Evolutionary conservation across 1,140 invertebrate genomes (phyloP).

Genomic region (Drosophila insularis): DNA sequence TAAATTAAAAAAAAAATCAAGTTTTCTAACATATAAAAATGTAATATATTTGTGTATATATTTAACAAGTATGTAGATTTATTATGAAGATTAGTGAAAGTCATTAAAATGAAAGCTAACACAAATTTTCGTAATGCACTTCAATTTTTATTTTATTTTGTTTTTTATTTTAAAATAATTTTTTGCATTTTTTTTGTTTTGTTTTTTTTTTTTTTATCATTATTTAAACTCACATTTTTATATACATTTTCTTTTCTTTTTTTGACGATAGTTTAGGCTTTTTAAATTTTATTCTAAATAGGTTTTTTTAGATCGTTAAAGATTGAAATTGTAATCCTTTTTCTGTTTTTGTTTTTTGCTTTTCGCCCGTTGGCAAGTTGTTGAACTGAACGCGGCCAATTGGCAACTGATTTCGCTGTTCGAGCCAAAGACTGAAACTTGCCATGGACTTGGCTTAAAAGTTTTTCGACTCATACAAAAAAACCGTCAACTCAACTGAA

Average conservation of each 20-base stretch:
- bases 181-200: background rate
- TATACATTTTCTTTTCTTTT: background rate
- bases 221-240: slow-evolving; percentile 48
- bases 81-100: too few relatives aligned
- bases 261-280: too few relatives aligned
- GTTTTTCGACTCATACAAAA: slow-evolving; percentile 42
- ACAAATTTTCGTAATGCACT: too few relatives aligned
- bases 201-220: background rate
- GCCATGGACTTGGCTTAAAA: slow-evolving; percentile 57
- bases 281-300: background rate
- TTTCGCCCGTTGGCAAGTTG: slow-evolving; percentile 45
- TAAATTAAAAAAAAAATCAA: too few relatives aligned
- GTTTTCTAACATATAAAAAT: too few relatives aligned
- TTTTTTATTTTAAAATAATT: slow-evolving; percentile 11
- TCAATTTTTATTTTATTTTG: too few relatives aligned
- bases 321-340: slow-evolving; percentile 23
- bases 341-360: background rate
- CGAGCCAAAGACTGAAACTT: slow-evolving; percentile 29
- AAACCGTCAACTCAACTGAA: slow-evolving; percentile 36
- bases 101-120: too few relatives aligned
- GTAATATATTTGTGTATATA: too few relatives aligned
- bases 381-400: slow-evolving; percentile 62
- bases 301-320: slow-evolving; percentile 5
- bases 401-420: slow-evolving; percentile 61
- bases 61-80: too few relatives aligned